Conservation (phyloP, 2,888 invertebrate genomes). For the Melikaiella ostensackeni region DNA sequence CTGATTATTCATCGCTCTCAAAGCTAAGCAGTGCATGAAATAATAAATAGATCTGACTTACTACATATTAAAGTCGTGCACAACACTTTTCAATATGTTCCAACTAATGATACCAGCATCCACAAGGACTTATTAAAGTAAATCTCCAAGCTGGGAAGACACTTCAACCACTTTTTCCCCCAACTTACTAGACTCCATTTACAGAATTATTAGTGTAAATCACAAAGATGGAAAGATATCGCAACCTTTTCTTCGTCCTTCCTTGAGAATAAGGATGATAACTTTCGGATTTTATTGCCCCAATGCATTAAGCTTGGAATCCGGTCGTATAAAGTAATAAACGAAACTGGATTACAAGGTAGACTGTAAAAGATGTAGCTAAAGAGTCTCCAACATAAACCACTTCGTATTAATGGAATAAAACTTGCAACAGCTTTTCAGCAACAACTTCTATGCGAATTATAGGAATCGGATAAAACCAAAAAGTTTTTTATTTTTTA, state of each 20-base stretch:
- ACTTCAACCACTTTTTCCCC: neutral
- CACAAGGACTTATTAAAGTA: neutral
- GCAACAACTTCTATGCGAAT: neutral
- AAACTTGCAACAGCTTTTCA: constrained; percentile 6
- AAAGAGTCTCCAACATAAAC: constrained; percentile 15
- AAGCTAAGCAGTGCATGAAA: constrained; percentile 1
- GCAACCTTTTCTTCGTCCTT: constrained; percentile 12
- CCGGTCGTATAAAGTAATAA: constrained; percentile 33
- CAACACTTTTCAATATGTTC: neutral
- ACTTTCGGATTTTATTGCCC: constrained; percentile 28
- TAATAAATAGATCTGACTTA: neutral
- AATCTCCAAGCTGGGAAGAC: neutral
- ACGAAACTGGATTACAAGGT: constrained; percentile 36
- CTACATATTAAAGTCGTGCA: neutral
- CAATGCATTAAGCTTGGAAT: constrained; percentile 26
- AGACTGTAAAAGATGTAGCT: neutral
- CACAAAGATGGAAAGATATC: constrained; percentile 2
- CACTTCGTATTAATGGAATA: constrained; percentile 33
- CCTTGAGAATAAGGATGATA: constrained; percentile 4
- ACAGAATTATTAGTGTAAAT: constrained; percentile 23
- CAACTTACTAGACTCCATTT: neutral
- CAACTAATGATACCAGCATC: neutral
- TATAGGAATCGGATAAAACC: constrained; percentile 1
- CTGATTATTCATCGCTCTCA: neutral
- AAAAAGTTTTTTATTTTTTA: neutral